A percentile compares a stretch with the other conserved stretches of the same genome.
These are phyloP conservation scores for Enteromius trimaculatus DNA, from an alignment of 2,797 vertebrate species.

Conservation along the genomic window DNA sequence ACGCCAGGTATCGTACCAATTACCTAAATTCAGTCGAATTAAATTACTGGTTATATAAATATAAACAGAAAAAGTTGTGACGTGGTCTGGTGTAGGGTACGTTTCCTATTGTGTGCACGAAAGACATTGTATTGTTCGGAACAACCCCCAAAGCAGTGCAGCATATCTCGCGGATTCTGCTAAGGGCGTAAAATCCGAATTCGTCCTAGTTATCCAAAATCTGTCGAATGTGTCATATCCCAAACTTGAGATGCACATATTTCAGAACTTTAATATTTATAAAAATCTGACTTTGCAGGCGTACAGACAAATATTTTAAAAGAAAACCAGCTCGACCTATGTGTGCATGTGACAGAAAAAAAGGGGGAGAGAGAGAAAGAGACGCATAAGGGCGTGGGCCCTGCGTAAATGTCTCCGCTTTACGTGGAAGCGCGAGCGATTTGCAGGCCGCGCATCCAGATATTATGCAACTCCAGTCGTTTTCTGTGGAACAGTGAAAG, in stretches of 20 bases:
- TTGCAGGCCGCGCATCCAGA: conserved; percentile 26
- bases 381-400: conserved; percentile 39
- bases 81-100: no score
- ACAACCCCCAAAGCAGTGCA: background rate
- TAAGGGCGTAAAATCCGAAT: background rate
- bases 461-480: background rate
- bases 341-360: background rate
- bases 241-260: background rate
- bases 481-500: background rate
- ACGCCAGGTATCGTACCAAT: background rate
- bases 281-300: background rate
- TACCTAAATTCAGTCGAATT: background rate
- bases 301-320: background rate
- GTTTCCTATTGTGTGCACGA: no score
- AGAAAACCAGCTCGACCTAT: background rate
- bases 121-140: background rate
- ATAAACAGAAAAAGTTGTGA: background rate
- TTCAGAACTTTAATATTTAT: background rate
- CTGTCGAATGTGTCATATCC: background rate
- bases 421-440: conserved; percentile 8
- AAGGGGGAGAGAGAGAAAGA: background rate
- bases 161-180: background rate
- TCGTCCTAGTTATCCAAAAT: background rate
- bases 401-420: conserved; percentile 27
- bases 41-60: background rate